phyloP scores from a whole-genome alignment of 1,140 invertebrate species.

The Brachystomella parvula region DNA sequence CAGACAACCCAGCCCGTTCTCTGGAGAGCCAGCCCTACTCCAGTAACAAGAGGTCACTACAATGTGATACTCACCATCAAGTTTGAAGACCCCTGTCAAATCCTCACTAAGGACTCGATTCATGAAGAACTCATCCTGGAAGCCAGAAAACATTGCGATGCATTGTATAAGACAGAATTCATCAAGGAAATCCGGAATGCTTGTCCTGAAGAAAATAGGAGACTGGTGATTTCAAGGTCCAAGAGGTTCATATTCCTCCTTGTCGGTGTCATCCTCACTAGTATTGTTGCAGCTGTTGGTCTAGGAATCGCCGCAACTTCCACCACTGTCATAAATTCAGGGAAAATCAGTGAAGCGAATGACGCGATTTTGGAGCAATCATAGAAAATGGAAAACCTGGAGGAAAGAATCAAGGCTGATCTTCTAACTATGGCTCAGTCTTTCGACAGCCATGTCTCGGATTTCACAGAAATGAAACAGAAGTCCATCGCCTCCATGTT shows the following conservation, averaged over 20 bases:
- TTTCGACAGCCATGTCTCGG: neutral
- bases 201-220: slow-evolving; percentile 7
- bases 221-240: neutral
- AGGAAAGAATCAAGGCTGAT: neutral
- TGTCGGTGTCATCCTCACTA: neutral
- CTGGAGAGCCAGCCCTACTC: slow-evolving; percentile 13
- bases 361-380: neutral
- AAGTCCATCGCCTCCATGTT: neutral
- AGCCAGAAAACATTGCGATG: slow-evolving; percentile 11
- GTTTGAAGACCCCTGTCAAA: slow-evolving; percentile 16
- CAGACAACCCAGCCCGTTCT: slow-evolving; percentile 19
- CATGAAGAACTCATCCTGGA: neutral
- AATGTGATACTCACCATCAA: slow-evolving; percentile 12
- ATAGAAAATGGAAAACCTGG: slow-evolving; percentile 1
- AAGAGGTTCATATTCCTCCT: neutral
- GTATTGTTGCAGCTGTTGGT: neutral
- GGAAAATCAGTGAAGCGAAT: neutral
- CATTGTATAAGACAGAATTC: slow-evolving; percentile 21
- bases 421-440: neutral
- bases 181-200: slow-evolving; percentile 13
- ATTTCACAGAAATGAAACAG: neutral
- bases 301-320: neutral
- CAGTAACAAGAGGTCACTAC: slow-evolving; percentile 18
- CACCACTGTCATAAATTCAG: neutral
- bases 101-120: slow-evolving; percentile 1